Base-by-base conservation (phyloP, 2,888 invertebrate species). In the Ptychoptera albimana region DNA sequence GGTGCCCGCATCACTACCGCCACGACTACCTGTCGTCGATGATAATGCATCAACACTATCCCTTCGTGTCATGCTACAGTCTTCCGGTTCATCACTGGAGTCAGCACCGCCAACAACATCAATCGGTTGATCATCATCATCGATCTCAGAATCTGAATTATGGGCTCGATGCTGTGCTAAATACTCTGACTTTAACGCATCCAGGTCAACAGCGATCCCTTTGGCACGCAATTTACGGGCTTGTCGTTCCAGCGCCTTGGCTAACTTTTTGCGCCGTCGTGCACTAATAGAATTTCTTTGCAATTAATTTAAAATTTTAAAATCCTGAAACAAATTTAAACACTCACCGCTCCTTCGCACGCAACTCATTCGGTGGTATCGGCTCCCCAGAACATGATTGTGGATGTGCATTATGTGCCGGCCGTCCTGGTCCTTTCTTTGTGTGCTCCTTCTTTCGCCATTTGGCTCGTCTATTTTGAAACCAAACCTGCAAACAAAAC, bases 371-470 rank as follows among this genome's bases (percentile, higher is more conserved):
- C 10, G 88, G 88, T 30, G 93, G 92, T 58, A 96, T 93, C 13
- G 96, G 96, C 58, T 94, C 94, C 8, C 96, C 96, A 52, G 88
- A 89, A 67, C 96, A 96, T 44, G 93, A 91, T 64, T 94, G 93
- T 0, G 94, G 96, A 63, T 96, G 94, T 6, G 94, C 93, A 69
- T 96, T 96, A 71, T 96, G 96, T 7, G 96, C 93, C 37, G 96
- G 96, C 65, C 97, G 79, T 1, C 97, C 96, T 0, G 96, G 96
- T 13, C 96, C 96, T 64, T 96, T 97, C 69, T 93, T 92, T 46
- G 96, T 96, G 70, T 97, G 93, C 67, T 98, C 97, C 69, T 93
- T 92, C 73, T 98, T 98, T 50, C 97, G 77, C 92, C 97, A 98
- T 67, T 98, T 98, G 42, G 98, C 98, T 49, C 97, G 75, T 32